Base-by-base conservation (phyloP, 92 coral and sea anemone species). In the Nematostella vectensis region DNA sequence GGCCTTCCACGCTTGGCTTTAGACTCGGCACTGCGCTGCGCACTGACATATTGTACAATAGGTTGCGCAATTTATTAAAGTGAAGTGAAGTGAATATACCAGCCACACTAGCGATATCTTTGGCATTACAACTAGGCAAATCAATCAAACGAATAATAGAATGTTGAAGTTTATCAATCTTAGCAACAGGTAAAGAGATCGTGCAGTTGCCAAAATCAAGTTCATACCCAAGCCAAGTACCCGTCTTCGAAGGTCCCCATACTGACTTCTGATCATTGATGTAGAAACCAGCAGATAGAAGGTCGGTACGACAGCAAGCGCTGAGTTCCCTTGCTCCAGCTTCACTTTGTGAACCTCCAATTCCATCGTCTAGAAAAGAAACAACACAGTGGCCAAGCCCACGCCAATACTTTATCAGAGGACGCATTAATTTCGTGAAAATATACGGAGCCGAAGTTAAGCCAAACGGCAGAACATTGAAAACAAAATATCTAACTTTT, bases 401-500 rank as follows among this genome's bases (percentile, higher is more conserved):
- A 16, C 64, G 52, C 73, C 84, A 71, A 42, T 60, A 54, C 22
- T 39, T 22, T 13, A 67, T 47, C 27, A 76, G 22, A 28, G 67
- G 67, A 11, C 57, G 44, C 51, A 62, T 22, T 9, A 76, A 3
- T 49, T 68, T 75, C 0, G 69, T 67, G 48, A 68, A 75, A 23
- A 68, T 57, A 36, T 62, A 77, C 3, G 78, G 83, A 1, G 78
- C 78, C 13, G 68, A 62, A 11, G 68, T 62, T 27, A 70, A 75
- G 1, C 83, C 83, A 51, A 77, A 70, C 12, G 76, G 76, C 27
- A 72, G 43, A 11, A 30, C 47, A 13, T 54, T 36, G 44, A 58
- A 74, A 29, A 38, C 52, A 45, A 74, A 74, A 28, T 38, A 67
- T n/a, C 43, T 42, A 1, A 55, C 33, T 23, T 3, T 13, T 31